Percentiles rank a stretch among this genome's conserved stretches.
Conservation (phyloP, 2,888 invertebrate genomes). For the Calameuta idolon region DNA sequence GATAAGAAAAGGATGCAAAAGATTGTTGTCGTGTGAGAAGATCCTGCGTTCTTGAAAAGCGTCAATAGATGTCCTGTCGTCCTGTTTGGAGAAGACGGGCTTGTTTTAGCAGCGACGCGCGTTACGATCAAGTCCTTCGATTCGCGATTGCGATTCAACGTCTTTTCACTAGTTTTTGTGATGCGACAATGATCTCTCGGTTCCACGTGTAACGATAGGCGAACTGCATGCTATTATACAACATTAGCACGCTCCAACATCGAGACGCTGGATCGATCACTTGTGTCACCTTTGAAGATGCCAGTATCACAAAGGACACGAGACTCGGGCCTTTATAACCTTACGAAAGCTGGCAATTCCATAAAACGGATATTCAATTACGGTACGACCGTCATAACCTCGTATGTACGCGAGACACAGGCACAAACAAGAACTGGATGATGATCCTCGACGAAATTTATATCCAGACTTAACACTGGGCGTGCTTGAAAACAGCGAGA, state of each 20-base stretch:
- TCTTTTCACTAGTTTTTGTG: slow-evolving; percentile 93
- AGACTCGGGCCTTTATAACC: not conserved
- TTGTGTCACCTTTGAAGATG: slow-evolving; percentile 47
- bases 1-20: not conserved
- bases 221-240: slow-evolving; percentile 76
- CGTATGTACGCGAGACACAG: not conserved
- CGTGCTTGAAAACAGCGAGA: not conserved
- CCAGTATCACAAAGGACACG: slow-evolving; percentile 44
- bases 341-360: not conserved
- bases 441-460: not conserved
- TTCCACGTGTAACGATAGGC: slow-evolving; percentile 93
- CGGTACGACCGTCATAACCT: not conserved
- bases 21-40: not conserved
- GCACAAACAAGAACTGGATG: not conserved
- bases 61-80: not conserved
- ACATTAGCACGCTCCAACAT: slow-evolving; percentile 67
- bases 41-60: not conserved
- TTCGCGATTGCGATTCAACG: slow-evolving; percentile 73
- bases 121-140: not conserved
- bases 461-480: not conserved
- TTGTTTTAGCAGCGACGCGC: not conserved
- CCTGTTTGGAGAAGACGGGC: not conserved
- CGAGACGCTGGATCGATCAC: slow-evolving; percentile 55
- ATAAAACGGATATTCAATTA: not conserved
- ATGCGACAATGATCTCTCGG: slow-evolving; percentile 92